Evolutionary conservation across 2,888 invertebrate genomes (phyloP).

Genomic region (Brachyptera risi): DNA sequence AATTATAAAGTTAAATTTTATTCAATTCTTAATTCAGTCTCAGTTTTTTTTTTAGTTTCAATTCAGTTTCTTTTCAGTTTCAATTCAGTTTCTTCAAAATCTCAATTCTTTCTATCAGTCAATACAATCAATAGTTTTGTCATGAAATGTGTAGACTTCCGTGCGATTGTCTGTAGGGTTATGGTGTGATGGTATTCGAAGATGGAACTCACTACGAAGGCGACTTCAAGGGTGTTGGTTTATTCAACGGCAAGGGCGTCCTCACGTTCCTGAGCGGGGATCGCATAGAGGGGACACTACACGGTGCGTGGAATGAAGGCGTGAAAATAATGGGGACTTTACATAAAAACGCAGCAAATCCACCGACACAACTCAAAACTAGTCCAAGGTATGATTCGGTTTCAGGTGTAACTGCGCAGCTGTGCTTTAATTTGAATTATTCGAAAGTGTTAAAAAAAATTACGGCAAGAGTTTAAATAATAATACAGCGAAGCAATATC

Average conservation of each 20-base stretch:
- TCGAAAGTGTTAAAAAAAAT: too few relatives aligned
- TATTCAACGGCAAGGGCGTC: constrained; percentile 76
- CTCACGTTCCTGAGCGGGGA: constrained; percentile 76
- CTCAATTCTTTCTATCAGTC: constrained; percentile 24
- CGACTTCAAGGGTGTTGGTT: constrained; percentile 73
- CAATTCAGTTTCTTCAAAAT: too few relatives aligned
- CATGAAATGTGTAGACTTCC: constrained; percentile 18
- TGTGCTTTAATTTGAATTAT: too few relatives aligned
- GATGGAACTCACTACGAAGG: constrained; percentile 88
- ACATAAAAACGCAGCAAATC: constrained; percentile 58
- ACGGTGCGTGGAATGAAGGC: constrained; percentile 72
- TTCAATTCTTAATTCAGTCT: too few relatives aligned
- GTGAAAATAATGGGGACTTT: constrained; percentile 73
- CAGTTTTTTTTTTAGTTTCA: too few relatives aligned
- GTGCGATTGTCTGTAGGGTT: constrained; percentile 58
- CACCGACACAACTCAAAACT: constrained; percentile 52
- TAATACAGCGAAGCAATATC: too few relatives aligned
- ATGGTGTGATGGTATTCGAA: constrained; percentile 82
- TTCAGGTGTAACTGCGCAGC: too few relatives aligned
- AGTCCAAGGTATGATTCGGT: constrained; percentile 60
- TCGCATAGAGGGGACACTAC: constrained; percentile 66
- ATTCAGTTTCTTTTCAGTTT: too few relatives aligned
- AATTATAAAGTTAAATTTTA: too few relatives aligned
- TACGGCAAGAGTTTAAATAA: too few relatives aligned
- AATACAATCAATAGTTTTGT: constrained; percentile 3